phyloP scores from a whole-genome alignment of 2,888 invertebrate genomes.

The Philereme vetulata region DNA sequence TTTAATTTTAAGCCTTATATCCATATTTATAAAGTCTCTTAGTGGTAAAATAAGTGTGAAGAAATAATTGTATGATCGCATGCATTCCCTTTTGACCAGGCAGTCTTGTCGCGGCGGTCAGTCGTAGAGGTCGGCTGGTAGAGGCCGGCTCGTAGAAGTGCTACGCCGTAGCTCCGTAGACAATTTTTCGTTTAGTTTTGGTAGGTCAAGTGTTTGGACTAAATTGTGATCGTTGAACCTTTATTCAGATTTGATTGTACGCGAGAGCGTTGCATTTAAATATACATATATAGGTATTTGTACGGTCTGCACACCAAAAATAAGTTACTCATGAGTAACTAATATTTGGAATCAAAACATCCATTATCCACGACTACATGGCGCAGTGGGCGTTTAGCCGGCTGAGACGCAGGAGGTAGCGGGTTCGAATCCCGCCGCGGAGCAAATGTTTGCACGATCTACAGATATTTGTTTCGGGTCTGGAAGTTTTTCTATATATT shows the following conservation, averaged over 20 bases:
- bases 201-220: constrained; percentile 32
- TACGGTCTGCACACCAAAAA: no score
- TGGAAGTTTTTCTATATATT: no score
- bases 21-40: constrained; percentile 17
- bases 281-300: no score
- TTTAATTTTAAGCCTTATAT: constrained; percentile 15
- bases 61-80: constrained; percentile 24
- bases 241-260: constrained; percentile 3
- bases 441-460: no score
- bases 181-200: constrained; percentile 23
- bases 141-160: constrained; percentile 44
- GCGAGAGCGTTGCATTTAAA: not conserved
- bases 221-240: constrained; percentile 8
- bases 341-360: no score
- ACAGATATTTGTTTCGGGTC: no score
- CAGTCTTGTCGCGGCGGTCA: constrained; percentile 44
- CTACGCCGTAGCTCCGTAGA: constrained; percentile 43
- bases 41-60: constrained; percentile 2
- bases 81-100: constrained; percentile 30
- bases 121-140: constrained; percentile 50
- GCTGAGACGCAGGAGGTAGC: no score
- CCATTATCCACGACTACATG: no score
- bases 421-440: no score
- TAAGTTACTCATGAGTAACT: no score
- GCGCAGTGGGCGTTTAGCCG: no score